Percentiles rank a stretch among this genome's conserved stretches.
These are phyloP conservation scores for Tamias sibiricus DNA, from an alignment of 2,113 vertebrate species.

Conservation along the genomic window DNA sequence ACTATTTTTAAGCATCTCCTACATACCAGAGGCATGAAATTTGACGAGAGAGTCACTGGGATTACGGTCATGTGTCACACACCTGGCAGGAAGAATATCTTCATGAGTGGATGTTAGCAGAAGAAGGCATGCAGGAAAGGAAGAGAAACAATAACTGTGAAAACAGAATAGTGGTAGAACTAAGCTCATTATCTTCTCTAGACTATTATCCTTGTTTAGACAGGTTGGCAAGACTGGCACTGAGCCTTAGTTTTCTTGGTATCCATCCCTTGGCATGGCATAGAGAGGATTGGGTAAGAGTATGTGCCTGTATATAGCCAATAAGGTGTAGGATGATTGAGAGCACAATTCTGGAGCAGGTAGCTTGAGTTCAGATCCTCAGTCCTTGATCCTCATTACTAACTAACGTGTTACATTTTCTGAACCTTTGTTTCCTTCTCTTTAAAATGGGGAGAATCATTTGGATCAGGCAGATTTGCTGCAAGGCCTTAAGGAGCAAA, in stretches of 20 bases:
- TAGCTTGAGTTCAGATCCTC: not conserved
- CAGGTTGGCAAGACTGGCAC: not conserved
- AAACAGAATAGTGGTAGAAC: not conserved
- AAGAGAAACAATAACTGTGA: not conserved
- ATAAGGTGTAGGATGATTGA: rapidly evolving
- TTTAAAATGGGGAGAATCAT: not conserved
- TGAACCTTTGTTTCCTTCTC: not conserved
- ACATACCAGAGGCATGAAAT: too few relatives aligned
- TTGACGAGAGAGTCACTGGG: too few relatives aligned
- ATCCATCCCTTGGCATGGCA: not conserved
- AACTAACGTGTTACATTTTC: not conserved
- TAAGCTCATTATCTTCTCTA: not conserved
- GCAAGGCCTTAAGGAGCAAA: not conserved
- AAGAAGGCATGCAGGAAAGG: not conserved
- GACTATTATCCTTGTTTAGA: not conserved
- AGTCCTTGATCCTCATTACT: not conserved
- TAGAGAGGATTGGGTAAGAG: not conserved
- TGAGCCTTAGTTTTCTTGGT: not conserved
- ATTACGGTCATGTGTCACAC: too few relatives aligned
- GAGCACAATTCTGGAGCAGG: not conserved
- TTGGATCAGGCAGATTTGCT: not conserved
- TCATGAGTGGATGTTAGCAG: not conserved
- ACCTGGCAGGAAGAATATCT: not conserved
- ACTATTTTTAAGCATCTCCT: too few relatives aligned
- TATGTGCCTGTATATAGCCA: too few relatives aligned